Conservation (phyloP, 2,113 vertebrate genomes). For the Gobio gobio region DNA sequence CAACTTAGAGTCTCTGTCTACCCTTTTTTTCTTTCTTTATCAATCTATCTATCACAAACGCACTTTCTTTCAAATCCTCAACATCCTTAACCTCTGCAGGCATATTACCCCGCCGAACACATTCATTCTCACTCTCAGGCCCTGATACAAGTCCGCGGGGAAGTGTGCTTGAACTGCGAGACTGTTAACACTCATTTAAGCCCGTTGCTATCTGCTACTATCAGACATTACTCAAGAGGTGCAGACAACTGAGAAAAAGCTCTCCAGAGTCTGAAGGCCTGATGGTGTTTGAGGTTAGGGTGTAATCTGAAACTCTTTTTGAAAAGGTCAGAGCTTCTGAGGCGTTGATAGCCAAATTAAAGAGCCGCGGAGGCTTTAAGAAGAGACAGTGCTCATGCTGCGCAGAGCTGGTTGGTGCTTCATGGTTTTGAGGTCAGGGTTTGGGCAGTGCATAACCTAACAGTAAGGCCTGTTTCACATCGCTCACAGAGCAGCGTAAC, state of each 20-base stretch:
- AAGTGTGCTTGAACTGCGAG: slow-evolving; percentile 9
- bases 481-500: not conserved
- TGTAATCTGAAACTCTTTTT: slow-evolving; percentile 5
- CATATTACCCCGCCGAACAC: not conserved
- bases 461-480: too few relatives aligned
- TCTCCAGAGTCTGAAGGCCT: not conserved
- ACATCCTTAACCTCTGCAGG: slow-evolving; percentile 1
- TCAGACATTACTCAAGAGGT: slow-evolving; percentile 30
- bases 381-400: not conserved
- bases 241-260: not conserved
- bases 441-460: not conserved
- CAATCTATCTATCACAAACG: slow-evolving; percentile 11
- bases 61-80: slow-evolving; percentile 4
- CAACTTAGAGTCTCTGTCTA: not conserved
- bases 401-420: not conserved
- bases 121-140: not conserved
- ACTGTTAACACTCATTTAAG: slow-evolving; percentile 30
- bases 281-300: slow-evolving; percentile 23
- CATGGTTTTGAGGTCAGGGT: not conserved
- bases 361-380: not conserved
- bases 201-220: not conserved
- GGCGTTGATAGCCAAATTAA: not conserved
- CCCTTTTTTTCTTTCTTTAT: not conserved
- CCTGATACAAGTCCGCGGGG: not conserved
- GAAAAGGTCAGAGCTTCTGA: slow-evolving; percentile 6